Conservation (phyloP, 2,888 invertebrate genomes). For the Himalopsyche kuldschensis region DNA sequence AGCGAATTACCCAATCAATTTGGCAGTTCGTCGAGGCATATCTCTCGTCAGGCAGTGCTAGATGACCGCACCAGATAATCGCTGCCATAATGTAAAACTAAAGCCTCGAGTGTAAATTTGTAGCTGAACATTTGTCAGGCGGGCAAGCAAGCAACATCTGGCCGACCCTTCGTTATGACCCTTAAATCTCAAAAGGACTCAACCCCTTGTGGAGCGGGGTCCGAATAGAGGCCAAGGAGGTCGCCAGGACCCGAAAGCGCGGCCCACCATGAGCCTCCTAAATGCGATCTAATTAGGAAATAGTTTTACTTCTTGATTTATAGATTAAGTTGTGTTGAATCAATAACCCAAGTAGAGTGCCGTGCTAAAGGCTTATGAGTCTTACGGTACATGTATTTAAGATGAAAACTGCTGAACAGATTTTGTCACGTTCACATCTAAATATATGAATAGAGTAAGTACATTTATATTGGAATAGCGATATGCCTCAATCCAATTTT, state of each 20-base stretch:
- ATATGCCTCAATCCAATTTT: no score
- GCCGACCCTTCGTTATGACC: constrained; percentile 37
- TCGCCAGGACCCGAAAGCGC: constrained; percentile 11
- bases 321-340: constrained; percentile 54
- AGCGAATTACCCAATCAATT: constrained; percentile 33
- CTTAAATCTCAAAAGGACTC: constrained; percentile 38
- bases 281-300: constrained; percentile 63
- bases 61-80: constrained; percentile 40
- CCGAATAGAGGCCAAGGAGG: constrained; percentile 9
- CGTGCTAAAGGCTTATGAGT: not conserved
- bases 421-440: not conserved
- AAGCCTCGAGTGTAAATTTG: constrained; percentile 35
- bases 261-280: constrained; percentile 43
- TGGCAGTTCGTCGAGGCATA: constrained; percentile 6
- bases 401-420: not conserved
- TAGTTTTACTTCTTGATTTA: constrained; percentile 64
- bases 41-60: constrained; percentile 9
- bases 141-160: constrained; percentile 33
- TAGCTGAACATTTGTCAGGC: constrained; percentile 38
- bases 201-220: constrained; percentile 9
- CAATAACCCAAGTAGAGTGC: constrained; percentile 19
- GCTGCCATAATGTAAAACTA: constrained; percentile 33
- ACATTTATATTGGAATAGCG: no score
- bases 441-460: no score
- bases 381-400: not conserved